A percentile compares a stretch with the other conserved stretches of the same genome.
These are phyloP conservation scores for Chrysoperla carnea DNA, from an alignment of 1,140 invertebrate genomes.

Conservation along the genomic window DNA sequence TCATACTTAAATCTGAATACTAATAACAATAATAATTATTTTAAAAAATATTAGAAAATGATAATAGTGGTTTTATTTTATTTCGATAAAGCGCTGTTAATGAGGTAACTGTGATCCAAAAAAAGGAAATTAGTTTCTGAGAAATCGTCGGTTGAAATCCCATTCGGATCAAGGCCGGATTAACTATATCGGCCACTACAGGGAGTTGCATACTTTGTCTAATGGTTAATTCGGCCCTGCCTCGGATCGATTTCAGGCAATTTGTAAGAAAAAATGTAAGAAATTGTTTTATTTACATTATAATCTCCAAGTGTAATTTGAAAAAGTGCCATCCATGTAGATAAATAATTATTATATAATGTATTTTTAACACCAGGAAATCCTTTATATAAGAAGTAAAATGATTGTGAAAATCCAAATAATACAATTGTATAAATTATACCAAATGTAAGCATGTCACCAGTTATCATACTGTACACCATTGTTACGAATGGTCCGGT, in stretches of 20 bases:
- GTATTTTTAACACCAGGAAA: conserved; percentile 64
- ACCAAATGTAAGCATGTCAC: conserved; percentile 93
- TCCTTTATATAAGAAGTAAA: conserved; percentile 92
- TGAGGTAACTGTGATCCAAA: no score
- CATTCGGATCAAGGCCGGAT: no score
- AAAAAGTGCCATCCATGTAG: conserved; percentile 94
- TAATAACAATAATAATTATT: conserved; percentile 26
- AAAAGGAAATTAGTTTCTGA: no score
- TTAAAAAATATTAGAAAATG: background rate
- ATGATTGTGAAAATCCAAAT: conserved; percentile 89
- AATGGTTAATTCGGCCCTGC: no score
- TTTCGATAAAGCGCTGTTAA: no score
- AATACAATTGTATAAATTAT: conserved; percentile 91
- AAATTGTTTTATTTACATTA: conserved; percentile 59
- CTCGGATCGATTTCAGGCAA: no score
- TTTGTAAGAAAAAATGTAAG: no score
- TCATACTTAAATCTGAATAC: conserved; percentile 80
- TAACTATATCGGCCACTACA: no score
- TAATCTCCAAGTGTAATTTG: conserved; percentile 97
- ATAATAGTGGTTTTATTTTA: background rate
- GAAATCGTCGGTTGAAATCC: no score
- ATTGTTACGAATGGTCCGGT: conserved; percentile 97
- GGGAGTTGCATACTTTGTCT: no score
- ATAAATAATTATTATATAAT: conserved; percentile 66
- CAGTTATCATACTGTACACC: conserved; percentile 96